These are phyloP conservation scores for Picathartes gymnocephalus DNA, from an alignment of 2,113 vertebrate species.

Conservation along the genomic window DNA sequence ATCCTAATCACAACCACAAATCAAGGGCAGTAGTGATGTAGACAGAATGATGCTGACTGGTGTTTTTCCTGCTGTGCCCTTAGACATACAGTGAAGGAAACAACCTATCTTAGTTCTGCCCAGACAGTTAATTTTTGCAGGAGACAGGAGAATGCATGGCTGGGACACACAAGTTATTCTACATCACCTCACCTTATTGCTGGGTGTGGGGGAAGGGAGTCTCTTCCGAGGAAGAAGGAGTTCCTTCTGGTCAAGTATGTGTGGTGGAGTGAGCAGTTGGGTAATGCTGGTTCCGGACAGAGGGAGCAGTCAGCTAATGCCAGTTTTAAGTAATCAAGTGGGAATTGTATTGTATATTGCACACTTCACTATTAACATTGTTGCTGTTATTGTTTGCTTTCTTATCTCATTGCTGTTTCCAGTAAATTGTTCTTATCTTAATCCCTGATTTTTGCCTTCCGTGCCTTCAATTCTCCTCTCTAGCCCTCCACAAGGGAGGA, in stretches of 20 bases:
- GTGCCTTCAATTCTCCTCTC: not conserved
- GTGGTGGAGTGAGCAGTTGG: not conserved
- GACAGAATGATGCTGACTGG: accelerated
- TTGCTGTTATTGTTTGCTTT: not conserved
- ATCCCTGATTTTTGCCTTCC: not conserved
- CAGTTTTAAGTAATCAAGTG: not conserved
- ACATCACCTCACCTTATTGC: not conserved
- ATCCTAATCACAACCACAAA: not conserved
- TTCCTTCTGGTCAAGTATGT: not conserved
- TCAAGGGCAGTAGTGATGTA: not conserved
- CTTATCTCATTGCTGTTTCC: not conserved
- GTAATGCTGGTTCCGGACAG: not conserved
- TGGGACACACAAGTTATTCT: not conserved
- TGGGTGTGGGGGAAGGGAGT: not conserved
- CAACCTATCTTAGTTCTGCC: not conserved
- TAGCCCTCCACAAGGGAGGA: not conserved
- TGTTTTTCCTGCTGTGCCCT: not conserved
- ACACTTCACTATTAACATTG: not conserved
- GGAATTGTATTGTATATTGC: not conserved
- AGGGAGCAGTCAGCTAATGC: not conserved
- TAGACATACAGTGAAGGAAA: not conserved
- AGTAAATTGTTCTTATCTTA: not conserved
- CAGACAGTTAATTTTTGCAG: not conserved
- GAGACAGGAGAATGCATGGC: too few species aligned
- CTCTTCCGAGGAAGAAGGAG: not conserved